A percentile compares a stretch with the other conserved stretches of the same genome.
phyloP scores from a whole-genome alignment of 2,888 invertebrate species.

The Rhyacophila evoluta region DNA sequence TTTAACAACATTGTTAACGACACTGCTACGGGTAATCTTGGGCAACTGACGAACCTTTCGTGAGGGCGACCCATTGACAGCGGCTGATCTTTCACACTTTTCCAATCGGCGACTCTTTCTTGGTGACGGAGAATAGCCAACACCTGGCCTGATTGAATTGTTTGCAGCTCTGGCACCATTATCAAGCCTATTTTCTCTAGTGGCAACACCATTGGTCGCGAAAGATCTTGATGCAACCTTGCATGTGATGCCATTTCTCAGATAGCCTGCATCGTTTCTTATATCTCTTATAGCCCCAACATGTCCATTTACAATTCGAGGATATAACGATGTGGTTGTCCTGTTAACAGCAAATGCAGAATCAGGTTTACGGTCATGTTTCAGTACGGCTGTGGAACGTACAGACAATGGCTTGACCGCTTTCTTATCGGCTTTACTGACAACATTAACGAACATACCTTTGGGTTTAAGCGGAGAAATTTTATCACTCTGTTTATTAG shows the following conservation, averaged over 20 bases:
- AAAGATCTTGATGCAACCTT: slow-evolving; percentile 15
- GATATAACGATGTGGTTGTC: slow-evolving; percentile 27
- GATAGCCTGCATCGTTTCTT: slow-evolving; percentile 23
- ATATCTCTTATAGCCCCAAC: slow-evolving; percentile 17
- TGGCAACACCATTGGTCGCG: slow-evolving; percentile 26
- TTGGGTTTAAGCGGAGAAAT: slow-evolving; percentile 47
- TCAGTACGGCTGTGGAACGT: background rate
- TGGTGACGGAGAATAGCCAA: slow-evolving; percentile 58
- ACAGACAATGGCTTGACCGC: background rate
- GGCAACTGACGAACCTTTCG: slow-evolving; percentile 64
- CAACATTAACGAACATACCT: slow-evolving; percentile 45
- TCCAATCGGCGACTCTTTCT: slow-evolving; percentile 67
- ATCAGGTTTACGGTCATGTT: slow-evolving; percentile 27
- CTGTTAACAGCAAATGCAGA: slow-evolving; percentile 29
- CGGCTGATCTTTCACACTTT: slow-evolving; percentile 66
- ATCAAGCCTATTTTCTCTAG: slow-evolving; percentile 37
- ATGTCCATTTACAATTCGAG: slow-evolving; percentile 33
- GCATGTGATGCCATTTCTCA: slow-evolving; percentile 29
- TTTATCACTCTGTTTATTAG: slow-evolving; percentile 39
- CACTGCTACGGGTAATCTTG: slow-evolving; percentile 38
- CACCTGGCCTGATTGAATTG: slow-evolving; percentile 19
- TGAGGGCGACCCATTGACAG: slow-evolving; percentile 67
- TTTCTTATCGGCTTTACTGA: slow-evolving; percentile 43
- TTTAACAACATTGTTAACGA: slow-evolving; percentile 55
- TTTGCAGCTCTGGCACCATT: slow-evolving; percentile 23